Evolutionary conservation across 2,797 vertebrate species (phyloP).

Genomic region (Dipus sagitta): DNA sequence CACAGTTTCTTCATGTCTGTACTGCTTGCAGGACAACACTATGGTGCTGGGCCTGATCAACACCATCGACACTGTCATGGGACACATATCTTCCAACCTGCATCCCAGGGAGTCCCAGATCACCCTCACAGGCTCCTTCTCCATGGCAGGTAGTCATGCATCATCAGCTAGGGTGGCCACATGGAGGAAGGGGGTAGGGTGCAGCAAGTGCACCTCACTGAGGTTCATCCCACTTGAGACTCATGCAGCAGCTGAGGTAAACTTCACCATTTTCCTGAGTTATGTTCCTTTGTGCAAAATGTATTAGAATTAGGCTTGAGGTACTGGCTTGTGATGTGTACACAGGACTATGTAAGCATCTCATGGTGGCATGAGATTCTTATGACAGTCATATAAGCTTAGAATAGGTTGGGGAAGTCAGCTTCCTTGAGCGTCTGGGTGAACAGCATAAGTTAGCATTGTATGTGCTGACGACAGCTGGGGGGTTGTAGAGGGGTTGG

Average conservation of each 20-base stretch:
- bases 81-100: constrained; percentile 91
- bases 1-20: neutral
- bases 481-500: too few species aligned
- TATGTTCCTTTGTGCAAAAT: neutral
- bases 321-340: too few species aligned
- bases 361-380: rapidly evolving
- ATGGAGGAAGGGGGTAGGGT: rapidly evolving
- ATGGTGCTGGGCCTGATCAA: constrained; percentile 91
- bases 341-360: neutral
- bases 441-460: neutral
- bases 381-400: neutral
- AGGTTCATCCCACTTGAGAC: neutral
- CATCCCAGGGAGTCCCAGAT: constrained; percentile 77
- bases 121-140: constrained; percentile 91
- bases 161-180: neutral
- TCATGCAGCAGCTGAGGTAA: neutral
- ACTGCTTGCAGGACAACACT: constrained; percentile 83
- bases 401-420: neutral
- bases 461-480: neutral
- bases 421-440: neutral
- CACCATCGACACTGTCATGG: constrained; percentile 94
- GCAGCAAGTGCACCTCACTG: neutral
- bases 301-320: neutral
- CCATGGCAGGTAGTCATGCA: constrained; percentile 91
- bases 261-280: neutral